phyloP scores from a whole-genome alignment of 2,113 vertebrate species.

The Dinomys branickii region DNA sequence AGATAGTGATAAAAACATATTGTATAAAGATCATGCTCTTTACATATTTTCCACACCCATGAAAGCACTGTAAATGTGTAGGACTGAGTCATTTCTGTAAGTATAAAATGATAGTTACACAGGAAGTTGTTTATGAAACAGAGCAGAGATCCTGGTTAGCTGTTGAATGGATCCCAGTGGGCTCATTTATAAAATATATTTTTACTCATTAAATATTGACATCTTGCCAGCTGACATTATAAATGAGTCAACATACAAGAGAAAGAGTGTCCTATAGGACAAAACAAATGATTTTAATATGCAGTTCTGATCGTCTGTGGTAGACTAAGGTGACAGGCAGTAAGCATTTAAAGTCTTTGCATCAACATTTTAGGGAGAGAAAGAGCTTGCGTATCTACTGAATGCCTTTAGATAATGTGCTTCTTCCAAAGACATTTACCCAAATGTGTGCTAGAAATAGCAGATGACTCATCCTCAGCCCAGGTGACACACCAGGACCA shows the following conservation, averaged over 20 bases:
- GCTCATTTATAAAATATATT: constrained; percentile 43
- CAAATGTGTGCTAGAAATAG: background rate
- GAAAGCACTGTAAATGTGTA: background rate
- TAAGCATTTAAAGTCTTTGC: background rate
- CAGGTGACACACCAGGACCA: background rate
- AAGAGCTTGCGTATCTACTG: background rate
- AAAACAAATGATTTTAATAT: background rate
- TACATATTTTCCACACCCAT: background rate
- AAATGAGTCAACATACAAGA: background rate
- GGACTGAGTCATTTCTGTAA: background rate
- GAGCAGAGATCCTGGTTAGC: background rate
- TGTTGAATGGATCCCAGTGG: background rate
- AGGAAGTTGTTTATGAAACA: background rate
- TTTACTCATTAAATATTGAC: constrained; percentile 47
- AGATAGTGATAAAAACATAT: background rate
- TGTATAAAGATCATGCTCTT: background rate
- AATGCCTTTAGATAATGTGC: background rate
- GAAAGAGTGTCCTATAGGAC: background rate
- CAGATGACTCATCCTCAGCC: background rate
- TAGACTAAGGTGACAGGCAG: background rate
- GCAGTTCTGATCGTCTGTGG: background rate
- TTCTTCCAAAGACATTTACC: background rate
- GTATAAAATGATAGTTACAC: background rate
- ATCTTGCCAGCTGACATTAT: background rate
- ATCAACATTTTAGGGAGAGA: background rate